Conservation (phyloP, 2,888 invertebrate species). For the Peribatodes rhomboidaria region DNA sequence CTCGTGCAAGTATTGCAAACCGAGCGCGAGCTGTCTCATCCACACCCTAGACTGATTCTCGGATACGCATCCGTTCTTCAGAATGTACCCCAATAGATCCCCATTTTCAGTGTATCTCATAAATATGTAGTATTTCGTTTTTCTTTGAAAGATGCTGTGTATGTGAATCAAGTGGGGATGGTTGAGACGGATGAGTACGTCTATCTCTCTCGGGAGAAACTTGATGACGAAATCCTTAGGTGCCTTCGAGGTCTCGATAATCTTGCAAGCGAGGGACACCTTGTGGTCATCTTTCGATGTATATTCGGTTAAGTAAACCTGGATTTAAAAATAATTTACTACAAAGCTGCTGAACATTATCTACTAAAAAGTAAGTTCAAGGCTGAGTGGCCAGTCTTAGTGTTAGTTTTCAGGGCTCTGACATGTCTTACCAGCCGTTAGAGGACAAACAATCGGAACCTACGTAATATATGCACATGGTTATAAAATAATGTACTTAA, state of each 20-base stretch:
- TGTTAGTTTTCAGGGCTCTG: too few relatives aligned
- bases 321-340: conserved; percentile 35
- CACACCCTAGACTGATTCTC: conserved; percentile 91
- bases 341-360: neutral
- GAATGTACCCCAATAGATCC: conserved; percentile 90
- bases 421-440: too few relatives aligned
- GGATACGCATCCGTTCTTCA: conserved; percentile 89
- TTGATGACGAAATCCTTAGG: conserved; percentile 92
- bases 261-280: conserved; percentile 89
- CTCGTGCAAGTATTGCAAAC: conserved; percentile 90
- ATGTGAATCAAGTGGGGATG: conserved; percentile 93
- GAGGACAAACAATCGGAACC: neutral
- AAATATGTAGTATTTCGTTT: conserved; percentile 91
- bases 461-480: neutral
- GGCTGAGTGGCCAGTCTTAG: too few relatives aligned
- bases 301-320: conserved; percentile 80
- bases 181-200: conserved; percentile 90
- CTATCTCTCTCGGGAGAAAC: conserved; percentile 94
- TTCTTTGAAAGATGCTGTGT: conserved; percentile 91
- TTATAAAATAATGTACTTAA: too few relatives aligned
- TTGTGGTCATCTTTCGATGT: conserved; percentile 66
- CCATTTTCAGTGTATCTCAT: conserved; percentile 93
- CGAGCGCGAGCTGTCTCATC: conserved; percentile 90
- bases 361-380: too few relatives aligned
- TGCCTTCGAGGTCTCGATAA: conserved; percentile 90